phyloP scores from a whole-genome alignment of 2,113 vertebrate genomes.

The Vanacampus margaritifer region DNA sequence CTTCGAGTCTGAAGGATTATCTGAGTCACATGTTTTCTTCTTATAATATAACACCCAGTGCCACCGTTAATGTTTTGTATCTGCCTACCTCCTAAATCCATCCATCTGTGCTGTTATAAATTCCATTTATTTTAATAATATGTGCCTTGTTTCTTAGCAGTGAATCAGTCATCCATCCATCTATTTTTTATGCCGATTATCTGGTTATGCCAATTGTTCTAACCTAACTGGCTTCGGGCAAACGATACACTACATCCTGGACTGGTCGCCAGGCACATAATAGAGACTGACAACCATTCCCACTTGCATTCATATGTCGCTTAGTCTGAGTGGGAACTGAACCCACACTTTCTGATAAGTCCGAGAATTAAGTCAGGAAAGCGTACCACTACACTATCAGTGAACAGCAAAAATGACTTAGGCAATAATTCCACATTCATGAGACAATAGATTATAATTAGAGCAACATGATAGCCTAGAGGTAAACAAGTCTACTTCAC shows the following conservation, averaged over 20 bases:
- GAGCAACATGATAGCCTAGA: too few species aligned
- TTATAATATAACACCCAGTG: constrained; percentile 12
- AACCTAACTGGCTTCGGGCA: too few species aligned
- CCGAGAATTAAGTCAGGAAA: background rate
- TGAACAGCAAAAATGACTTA: too few species aligned
- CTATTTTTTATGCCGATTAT: background rate
- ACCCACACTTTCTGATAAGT: background rate
- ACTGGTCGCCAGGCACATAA: background rate
- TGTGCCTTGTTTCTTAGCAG: background rate
- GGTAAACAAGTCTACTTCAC: background rate
- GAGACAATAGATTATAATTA: background rate
- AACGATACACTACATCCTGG: background rate
- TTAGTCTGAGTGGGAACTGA: background rate
- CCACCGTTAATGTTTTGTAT: constrained; percentile 11
- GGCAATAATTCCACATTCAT: too few species aligned
- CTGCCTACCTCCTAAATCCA: constrained; percentile 21
- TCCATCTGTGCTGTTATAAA: constrained; percentile 9
- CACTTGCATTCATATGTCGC: background rate
- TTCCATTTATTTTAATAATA: constrained; percentile 16
- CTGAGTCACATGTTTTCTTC: constrained; percentile 1
- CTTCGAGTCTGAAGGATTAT: constrained; percentile 15
- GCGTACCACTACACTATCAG: background rate
- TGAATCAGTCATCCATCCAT: background rate
- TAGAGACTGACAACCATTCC: background rate
- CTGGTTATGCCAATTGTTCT: background rate